These are phyloP conservation scores for Cyanoramphus novaezelandiae DNA, from an alignment of 2,113 vertebrate genomes.

Conservation along the genomic window DNA sequence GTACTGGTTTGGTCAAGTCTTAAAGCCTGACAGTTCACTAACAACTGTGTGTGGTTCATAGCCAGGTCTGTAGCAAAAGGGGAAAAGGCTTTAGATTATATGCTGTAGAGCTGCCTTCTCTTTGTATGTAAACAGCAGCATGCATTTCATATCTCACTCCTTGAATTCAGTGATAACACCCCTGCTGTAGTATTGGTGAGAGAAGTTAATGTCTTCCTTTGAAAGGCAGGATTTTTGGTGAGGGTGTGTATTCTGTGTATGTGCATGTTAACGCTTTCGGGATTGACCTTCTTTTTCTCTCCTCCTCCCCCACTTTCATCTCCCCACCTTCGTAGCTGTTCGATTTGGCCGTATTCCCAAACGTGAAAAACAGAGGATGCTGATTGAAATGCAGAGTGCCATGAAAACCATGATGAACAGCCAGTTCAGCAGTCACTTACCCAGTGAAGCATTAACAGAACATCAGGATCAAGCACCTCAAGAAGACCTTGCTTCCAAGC, in stretches of 20 bases:
- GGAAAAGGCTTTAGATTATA: neutral
- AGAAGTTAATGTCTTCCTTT: neutral
- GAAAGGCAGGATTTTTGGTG: neutral
- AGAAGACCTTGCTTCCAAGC: conserved; percentile 72
- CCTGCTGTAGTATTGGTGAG: neutral
- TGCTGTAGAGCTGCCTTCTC: neutral
- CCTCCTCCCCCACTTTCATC: neutral
- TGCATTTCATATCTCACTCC: neutral
- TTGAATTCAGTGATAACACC: neutral
- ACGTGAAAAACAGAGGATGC: conserved; percentile 96
- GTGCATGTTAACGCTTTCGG: neutral
- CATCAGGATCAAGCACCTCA: conserved; percentile 70
- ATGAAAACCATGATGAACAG: conserved; percentile 98
- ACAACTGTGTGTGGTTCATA: neutral
- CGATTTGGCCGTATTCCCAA: conserved; percentile 98
- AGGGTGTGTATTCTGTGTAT: neutral
- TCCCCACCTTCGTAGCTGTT: conserved; percentile 81
- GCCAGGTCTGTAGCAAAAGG: neutral
- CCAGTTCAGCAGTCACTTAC: conserved; percentile 76
- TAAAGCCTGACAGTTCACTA: neutral
- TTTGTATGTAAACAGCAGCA: neutral
- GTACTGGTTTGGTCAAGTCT: neutral
- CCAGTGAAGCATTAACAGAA: conserved; percentile 70
- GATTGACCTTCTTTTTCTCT: neutral
- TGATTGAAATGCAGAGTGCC: conserved; percentile 97